A percentile compares a stretch with the other conserved stretches of the same genome.
Conservation (phyloP, 1,140 invertebrate genomes). For the Ectropis grisescens region DNA sequence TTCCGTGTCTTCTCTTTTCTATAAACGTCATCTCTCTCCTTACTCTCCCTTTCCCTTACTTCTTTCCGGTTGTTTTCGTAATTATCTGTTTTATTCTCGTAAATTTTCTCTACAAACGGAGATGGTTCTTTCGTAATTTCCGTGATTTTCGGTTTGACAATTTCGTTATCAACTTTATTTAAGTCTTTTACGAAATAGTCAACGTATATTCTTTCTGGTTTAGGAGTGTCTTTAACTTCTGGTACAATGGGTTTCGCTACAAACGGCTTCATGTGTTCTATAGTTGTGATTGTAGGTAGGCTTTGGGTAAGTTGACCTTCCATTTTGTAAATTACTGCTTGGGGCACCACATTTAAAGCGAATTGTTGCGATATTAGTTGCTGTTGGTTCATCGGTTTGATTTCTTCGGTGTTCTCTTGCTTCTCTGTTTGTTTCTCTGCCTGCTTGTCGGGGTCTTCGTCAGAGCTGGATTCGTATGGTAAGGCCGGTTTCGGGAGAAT, state of each 20-base stretch:
- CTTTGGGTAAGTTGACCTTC: constrained; percentile 23
- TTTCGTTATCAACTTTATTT: no score
- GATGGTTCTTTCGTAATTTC: constrained; percentile 4
- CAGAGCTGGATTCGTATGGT: constrained; percentile 82
- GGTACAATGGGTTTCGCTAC: constrained; percentile 4
- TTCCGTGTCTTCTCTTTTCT: constrained; percentile 34
- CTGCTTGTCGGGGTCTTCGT: constrained; percentile 63
- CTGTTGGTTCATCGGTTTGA: constrained; percentile 1
- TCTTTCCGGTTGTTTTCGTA: constrained; percentile 6
- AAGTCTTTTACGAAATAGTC: no score
- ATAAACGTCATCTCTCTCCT: constrained; percentile 8
- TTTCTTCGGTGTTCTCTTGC: constrained; percentile 16
- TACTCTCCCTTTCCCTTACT: constrained; percentile 7
- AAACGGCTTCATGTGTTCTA: constrained; percentile 16
- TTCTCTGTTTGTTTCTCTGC: constrained; percentile 9
- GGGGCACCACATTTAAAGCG: constrained; percentile 24
- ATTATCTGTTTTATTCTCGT: no score
- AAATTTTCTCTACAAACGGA: constrained; percentile 8
- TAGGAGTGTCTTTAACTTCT: constrained; percentile 25
- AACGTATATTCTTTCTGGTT: no score
- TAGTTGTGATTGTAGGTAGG: constrained; percentile 23
- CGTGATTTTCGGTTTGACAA: neutral
- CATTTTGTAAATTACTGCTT: constrained; percentile 48
- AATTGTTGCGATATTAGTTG: constrained; percentile 12
- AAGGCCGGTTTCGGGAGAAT: constrained; percentile 78